Evolutionary conservation across 2,113 vertebrate genomes (phyloP), one percentile per base, ranked within the genome.

Genomic region (Centropristis striata): DNA sequence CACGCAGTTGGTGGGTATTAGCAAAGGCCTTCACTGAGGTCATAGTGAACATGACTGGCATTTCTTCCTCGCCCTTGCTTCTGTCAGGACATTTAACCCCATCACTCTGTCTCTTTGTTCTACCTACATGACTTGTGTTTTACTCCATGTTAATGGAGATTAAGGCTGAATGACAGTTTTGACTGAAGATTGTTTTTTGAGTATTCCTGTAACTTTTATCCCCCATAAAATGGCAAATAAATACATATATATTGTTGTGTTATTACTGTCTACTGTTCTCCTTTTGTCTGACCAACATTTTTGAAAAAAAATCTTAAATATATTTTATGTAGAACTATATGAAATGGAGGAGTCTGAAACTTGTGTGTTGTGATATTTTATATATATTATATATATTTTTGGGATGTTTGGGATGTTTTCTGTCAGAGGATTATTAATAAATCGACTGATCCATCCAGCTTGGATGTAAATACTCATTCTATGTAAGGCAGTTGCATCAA

Each of bases 1-100:
- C 63, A 73, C 81, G 83, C 89, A 92, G 90, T 83, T 90, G 92
- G 85, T 65, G 69, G 64, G 90, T 79, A 89, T 94, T 93, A 92
- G 75, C 78, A n/a, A 76, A 87, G 78, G 60, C 71, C 20, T 83
- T 73, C 59, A 16, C 60, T 76, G 78, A 86, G 81, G 66, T 78
- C 86, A 91, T 14, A 67, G 50, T 70, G 67, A 84, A 81, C 75
- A 84, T 83, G 72, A 80, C 47, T 49, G 57, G 1, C 76, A 92
- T 92, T 71, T 82, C 75, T 76, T 54, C 65, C 78, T 54, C 27
- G 15, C 39, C 27, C 28, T 32, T 69, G 9, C 44, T 21, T 71
- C 55, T 68, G 36, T 67, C 60, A 53, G 63, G 28, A 71, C 66
- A 71, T 66, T 78, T 65, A 15, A 61, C n/a, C 37, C 20, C 42